phyloP scores from a whole-genome alignment of 2,113 vertebrate species.

The Raphicerus campestris region DNA sequence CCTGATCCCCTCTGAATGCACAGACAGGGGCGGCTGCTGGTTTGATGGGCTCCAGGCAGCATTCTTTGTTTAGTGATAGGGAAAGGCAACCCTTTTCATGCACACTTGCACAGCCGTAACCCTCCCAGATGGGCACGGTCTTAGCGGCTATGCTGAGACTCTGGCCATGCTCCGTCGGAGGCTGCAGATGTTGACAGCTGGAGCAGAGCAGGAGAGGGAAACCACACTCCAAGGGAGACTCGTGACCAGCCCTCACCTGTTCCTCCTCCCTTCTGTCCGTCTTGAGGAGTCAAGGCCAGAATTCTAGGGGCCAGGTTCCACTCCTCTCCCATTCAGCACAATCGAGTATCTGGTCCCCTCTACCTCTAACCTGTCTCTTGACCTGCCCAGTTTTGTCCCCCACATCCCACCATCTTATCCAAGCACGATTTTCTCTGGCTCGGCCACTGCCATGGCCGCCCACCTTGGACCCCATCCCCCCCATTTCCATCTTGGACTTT shows the following conservation, averaged over 20 bases:
- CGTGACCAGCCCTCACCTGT: background rate
- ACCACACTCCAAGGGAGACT: background rate
- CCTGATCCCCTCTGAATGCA: background rate
- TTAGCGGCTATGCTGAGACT: background rate
- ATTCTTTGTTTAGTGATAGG: background rate
- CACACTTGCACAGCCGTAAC: background rate
- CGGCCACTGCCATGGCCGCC: fast-evolving
- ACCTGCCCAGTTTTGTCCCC: background rate
- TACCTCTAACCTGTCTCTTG: background rate
- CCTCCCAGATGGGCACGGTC: fast-evolving
- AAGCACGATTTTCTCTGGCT: background rate
- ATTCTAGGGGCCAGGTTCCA: too few relatives aligned
- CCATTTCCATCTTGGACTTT: background rate
- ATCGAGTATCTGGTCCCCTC: background rate
- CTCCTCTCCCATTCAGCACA: background rate
- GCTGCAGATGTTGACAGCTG: background rate
- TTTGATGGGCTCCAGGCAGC: background rate
- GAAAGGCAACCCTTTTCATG: background rate
- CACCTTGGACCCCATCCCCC: background rate
- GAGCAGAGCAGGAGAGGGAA: background rate
- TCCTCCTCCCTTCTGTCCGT: background rate
- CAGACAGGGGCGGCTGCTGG: background rate
- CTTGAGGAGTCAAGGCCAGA: background rate
- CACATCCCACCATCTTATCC: background rate
- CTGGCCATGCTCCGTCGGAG: background rate